A percentile compares a stretch with the other conserved stretches of the same genome.
These are phyloP conservation scores for Mermis nigrescens DNA, from an alignment of 2,888 invertebrate species.

Conservation along the genomic window DNA sequence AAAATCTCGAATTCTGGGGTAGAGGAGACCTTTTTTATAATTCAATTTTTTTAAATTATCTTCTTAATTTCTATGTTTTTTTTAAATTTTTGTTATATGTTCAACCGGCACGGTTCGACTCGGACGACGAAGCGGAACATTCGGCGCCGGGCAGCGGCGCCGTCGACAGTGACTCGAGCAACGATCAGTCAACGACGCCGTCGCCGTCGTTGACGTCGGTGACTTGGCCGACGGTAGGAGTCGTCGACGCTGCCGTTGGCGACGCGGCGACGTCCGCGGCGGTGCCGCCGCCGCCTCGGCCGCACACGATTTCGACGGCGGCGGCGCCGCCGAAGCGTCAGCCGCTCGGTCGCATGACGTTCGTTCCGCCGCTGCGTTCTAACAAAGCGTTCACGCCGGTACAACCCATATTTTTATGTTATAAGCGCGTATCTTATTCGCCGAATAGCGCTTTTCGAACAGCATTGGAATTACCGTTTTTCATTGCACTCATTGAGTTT, in stretches of 20 bases:
- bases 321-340: conserved; percentile 2
- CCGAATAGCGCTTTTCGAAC: too few relatives aligned
- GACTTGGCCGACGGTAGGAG: conserved; percentile 6
- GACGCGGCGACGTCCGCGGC: background rate
- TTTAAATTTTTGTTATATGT: background rate
- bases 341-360: background rate
- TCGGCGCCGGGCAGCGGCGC: conserved; percentile 3
- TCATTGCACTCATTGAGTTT: too few relatives aligned
- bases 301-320: background rate
- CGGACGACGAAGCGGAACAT: background rate
- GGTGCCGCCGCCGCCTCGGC: background rate
- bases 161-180: background rate
- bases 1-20: too few relatives aligned
- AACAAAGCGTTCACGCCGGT: too few relatives aligned
- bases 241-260: background rate
- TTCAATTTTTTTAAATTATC: too few relatives aligned
- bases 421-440: too few relatives aligned
- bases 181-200: conserved; percentile 5
- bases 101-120: background rate
- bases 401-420: too few relatives aligned
- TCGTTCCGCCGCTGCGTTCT: conserved; percentile 3
- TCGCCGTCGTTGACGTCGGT: conserved; percentile 8
- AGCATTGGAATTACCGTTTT: too few relatives aligned
- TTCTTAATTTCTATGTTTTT: too few relatives aligned
- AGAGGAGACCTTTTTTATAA: too few relatives aligned